phyloP scores from a whole-genome alignment of 1,140 invertebrate species.

The Dreissena rostriformis region DNA sequence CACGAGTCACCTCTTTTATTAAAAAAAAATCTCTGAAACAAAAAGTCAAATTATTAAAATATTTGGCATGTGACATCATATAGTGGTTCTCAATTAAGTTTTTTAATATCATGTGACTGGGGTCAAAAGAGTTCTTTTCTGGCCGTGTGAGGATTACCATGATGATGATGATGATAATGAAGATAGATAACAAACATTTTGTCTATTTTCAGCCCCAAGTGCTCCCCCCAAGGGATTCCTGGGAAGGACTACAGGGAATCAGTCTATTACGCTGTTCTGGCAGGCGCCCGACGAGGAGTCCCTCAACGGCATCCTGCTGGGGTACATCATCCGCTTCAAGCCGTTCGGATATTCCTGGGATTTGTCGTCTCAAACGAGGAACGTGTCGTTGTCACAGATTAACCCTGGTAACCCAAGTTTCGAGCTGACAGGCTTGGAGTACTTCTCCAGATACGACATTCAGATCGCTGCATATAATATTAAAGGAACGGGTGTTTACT shows the following conservation, averaged over 20 bases:
- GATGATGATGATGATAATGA: too few relatives aligned
- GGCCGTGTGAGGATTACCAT: too few relatives aligned
- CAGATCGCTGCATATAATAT: constrained; percentile 99
- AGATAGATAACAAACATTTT: neutral
- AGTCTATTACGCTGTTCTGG: constrained; percentile 99
- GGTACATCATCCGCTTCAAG: constrained; percentile 95
- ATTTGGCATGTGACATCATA: too few relatives aligned
- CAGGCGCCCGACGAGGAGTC: constrained; percentile 95
- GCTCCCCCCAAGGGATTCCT: constrained; percentile 74
- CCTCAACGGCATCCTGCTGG: constrained; percentile 96
- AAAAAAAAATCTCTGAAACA: too few relatives aligned
- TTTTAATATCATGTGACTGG: too few relatives aligned
- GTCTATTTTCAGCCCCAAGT: constrained; percentile 73
- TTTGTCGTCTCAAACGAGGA: constrained; percentile 85
- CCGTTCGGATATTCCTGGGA: constrained; percentile 93
- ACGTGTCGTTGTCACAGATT: constrained; percentile 87
- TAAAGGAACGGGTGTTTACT: constrained; percentile 96
- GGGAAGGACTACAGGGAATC: constrained; percentile 79
- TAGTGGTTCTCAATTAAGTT: too few relatives aligned
- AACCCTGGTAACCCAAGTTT: constrained; percentile 45
- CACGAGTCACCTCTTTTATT: too few relatives aligned
- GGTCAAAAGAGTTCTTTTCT: too few relatives aligned
- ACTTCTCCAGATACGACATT: constrained; percentile 93
- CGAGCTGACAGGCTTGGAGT: constrained; percentile 68
- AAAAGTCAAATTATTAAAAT: too few relatives aligned